A percentile compares a stretch with the other conserved stretches of the same genome.
Evolutionary conservation across 1,140 invertebrate species (phyloP).

Genomic region (Augochlora pura): DNA sequence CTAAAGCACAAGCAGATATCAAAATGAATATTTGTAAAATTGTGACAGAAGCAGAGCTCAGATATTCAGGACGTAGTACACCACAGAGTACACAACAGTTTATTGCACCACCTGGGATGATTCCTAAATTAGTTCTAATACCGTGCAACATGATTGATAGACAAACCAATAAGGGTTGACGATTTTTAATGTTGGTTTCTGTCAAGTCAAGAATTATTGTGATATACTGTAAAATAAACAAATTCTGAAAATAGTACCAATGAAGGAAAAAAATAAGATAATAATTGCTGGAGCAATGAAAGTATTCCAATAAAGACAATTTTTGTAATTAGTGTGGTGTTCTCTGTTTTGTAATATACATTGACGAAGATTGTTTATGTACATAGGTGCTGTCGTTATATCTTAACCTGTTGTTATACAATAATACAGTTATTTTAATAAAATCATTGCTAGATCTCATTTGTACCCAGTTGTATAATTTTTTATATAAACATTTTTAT

Average conservation of each 20-base stretch:
- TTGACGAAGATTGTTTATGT: not conserved
- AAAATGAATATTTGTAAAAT: constrained; percentile 77
- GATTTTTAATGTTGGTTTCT: not conserved
- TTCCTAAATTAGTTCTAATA: constrained; percentile 56
- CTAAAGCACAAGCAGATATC: constrained; percentile 73
- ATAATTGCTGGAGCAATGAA: not conserved
- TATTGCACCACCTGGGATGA: constrained; percentile 45
- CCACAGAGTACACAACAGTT: constrained; percentile 54
- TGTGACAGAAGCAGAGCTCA: constrained; percentile 73
- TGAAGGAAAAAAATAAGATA: not conserved
- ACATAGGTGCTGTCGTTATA: constrained; percentile 17
- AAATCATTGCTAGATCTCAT: not conserved
- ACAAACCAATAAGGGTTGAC: constrained; percentile 44
- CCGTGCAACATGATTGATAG: constrained; percentile 59
- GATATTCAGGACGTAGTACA: constrained; percentile 48
- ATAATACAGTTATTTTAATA: constrained; percentile 40
- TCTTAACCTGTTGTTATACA: constrained; percentile 20
- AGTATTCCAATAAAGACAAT: not conserved
- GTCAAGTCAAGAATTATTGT: not conserved
- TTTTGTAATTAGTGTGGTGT: constrained; percentile 15
- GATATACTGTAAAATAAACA: not conserved
- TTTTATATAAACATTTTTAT: not conserved
- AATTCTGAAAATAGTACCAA: too few species aligned
- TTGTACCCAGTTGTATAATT: not conserved
- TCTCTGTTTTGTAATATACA: constrained; percentile 10